These are phyloP conservation scores for Hydrolagus affinis DNA, from an alignment of 2,113 vertebrate genomes.

Conservation along the genomic window DNA sequence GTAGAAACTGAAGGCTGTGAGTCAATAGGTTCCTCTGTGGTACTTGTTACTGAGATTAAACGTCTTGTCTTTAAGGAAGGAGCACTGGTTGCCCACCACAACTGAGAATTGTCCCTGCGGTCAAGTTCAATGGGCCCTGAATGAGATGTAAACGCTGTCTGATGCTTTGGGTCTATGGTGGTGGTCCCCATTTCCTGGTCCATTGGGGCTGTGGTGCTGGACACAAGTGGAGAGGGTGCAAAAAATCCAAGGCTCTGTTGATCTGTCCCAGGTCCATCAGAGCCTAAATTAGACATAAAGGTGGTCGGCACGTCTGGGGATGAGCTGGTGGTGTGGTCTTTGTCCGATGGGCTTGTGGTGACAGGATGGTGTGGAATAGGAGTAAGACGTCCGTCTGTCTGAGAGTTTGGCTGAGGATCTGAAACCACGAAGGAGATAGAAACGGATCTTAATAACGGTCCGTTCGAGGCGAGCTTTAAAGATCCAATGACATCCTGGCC, in stretches of 20 bases:
- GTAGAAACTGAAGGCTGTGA: background rate
- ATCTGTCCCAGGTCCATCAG: background rate
- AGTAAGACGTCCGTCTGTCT: background rate
- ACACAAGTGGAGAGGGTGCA: slow-evolving; percentile 11
- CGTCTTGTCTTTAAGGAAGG: background rate
- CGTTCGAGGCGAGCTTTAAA: too few relatives aligned
- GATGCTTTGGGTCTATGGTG: background rate
- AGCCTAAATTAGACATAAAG: background rate
- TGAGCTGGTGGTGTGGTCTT: background rate
- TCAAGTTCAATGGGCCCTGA: background rate
- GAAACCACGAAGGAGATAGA: background rate
- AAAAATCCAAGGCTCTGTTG: background rate
- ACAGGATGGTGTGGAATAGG: background rate
- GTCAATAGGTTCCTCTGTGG: background rate
- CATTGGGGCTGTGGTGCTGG: background rate
- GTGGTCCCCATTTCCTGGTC: background rate
- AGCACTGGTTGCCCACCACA: background rate
- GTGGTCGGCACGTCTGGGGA: background rate
- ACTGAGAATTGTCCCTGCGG: background rate
- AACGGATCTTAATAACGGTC: too few relatives aligned
- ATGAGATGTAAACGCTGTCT: background rate
- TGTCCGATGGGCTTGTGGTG: background rate
- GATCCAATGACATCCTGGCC: too few relatives aligned
- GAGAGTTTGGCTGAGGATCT: background rate
- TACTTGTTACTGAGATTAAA: background rate